Evolutionary conservation across 2,113 vertebrate genomes (phyloP).

Genomic region (Gavialis gangeticus): DNA sequence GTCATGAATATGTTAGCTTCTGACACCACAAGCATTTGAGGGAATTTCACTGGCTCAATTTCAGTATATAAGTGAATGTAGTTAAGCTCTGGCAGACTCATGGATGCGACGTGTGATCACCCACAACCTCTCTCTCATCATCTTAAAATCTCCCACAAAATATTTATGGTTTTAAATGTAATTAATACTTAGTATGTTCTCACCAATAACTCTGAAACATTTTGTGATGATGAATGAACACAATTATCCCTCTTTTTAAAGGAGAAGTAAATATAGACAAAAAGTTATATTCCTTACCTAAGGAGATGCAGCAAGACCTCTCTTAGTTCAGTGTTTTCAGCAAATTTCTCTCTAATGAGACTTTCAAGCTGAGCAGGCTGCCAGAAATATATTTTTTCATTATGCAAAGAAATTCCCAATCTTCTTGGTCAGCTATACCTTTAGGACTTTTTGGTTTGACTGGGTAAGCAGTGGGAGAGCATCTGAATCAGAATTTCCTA

Average conservation of each 20-base stretch:
- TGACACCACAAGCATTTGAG: not conserved
- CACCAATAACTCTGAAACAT: not conserved
- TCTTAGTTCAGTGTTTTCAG: not conserved
- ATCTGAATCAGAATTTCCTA: no score
- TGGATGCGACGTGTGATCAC: not conserved
- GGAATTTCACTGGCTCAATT: not conserved
- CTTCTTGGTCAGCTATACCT: not conserved
- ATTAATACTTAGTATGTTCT: not conserved
- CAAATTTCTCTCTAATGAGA: not conserved
- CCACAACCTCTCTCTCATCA: not conserved
- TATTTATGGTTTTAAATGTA: no score
- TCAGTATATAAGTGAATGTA: not conserved
- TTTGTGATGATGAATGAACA: not conserved
- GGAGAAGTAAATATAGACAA: not conserved
- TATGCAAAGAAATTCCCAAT: no score
- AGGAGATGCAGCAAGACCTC: not conserved
- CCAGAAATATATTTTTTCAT: not conserved
- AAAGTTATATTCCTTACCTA: not conserved
- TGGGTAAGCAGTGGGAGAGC: no score
- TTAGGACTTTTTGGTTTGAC: not conserved
- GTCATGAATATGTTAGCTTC: not conserved
- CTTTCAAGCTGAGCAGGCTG: not conserved
- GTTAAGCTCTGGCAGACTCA: not conserved
- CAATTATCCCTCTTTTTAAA: not conserved
- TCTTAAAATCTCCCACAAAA: not conserved